Base-by-base conservation (phyloP, 2,888 invertebrate species). In the Acrobasis consociella region DNA sequence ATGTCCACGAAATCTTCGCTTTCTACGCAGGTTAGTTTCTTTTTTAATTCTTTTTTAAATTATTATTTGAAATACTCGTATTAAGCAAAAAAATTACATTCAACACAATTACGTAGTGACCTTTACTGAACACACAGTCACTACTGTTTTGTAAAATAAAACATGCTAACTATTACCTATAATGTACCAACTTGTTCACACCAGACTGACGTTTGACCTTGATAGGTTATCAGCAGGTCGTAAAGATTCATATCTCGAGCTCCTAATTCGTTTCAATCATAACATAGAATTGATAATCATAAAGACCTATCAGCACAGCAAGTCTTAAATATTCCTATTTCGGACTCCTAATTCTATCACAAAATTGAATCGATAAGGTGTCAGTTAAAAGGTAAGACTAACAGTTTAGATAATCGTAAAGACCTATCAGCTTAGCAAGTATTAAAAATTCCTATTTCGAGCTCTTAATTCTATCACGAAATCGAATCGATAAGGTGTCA, bases 1-100 rank as follows among this genome's bases (percentile, higher is more conserved):
- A 93, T 96, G 37, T 94, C 94, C 73, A 94, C 95, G 11, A 94
- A 95, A 70, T 94, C 89, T 72, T 89, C 94, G 70, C 56, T 56
- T 5, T 56, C 56, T 56, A 22, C 56, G 7, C 88, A 94, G 77
- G 93, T 94, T 71, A 86, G 90, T 49, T 93, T n/a, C n/a, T 46
- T 46, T 1, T 5, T 46, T 16, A 39, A 39, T 38, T 15, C 3
- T 38, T 13, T 17, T 52, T 37, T n/a, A n/a, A n/a, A n/a, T n/a
- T n/a, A n/a, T n/a, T n/a, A 22, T n/a, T n/a, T 5, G 0, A 31
- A 52, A 10, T n/a, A 31, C 11, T n/a, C 11, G 13, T 13, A 8
- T 17, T 46, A 13, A 22, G 22, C 10, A 31, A 31, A 46, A 16
- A 42, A 42, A 13, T 13, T 17, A 5, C n/a, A 13, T 39, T 22